Evolutionary conservation across 2,797 vertebrate species (phyloP), one percentile per base, ranked within the genome.

Genomic region (Poeciliopsis turneri): DNA sequence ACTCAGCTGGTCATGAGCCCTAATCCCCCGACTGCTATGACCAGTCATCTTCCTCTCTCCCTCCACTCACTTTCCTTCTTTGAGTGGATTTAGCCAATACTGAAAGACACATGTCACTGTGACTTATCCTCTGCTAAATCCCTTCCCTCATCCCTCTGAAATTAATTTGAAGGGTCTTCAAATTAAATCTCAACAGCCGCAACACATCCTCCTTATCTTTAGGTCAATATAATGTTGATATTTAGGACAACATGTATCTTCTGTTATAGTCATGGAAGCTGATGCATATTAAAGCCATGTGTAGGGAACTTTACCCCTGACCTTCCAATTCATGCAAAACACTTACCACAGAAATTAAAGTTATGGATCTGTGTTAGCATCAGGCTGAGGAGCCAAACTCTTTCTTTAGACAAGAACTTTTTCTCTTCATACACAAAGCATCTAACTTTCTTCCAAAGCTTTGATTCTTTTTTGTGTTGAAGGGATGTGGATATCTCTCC

Each of bases 91-190:
- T 90, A 80, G 57, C 78, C 68, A 75, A 79, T 76, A 77, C 84
- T 74, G 76, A 88, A 69, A 78, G 84, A 87, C 87, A 79, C 78
- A 28, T 87, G 85, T 90, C 87, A 78, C 78, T 77, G 72, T 88
- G 84, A 83, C 82, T 94, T 89, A 90, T 91, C 75, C 84, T 49
- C 76, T 43, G 39, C 64, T 51, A 89, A 93, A 93, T 93, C 87
- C 87, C 75, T 76, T 78, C 49, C 76, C 71, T 75, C 75, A 78
- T 7, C 80, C 72, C 74, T 82, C 80, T 81, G 69, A 74, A 87
- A 83, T 90, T 77, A 82, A 90, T 86, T 84, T 75, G 81, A 66
- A 78, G 4, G 12, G 57, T 71, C 55, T 76, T 82, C 82, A 85
- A 86, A 90, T 84, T 33, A 82, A 83, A 77, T 30, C 23, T 69